These are phyloP conservation scores for Sebastes steindachneri DNA, from an alignment of 2,797 vertebrate genomes.

Conservation along the genomic window DNA sequence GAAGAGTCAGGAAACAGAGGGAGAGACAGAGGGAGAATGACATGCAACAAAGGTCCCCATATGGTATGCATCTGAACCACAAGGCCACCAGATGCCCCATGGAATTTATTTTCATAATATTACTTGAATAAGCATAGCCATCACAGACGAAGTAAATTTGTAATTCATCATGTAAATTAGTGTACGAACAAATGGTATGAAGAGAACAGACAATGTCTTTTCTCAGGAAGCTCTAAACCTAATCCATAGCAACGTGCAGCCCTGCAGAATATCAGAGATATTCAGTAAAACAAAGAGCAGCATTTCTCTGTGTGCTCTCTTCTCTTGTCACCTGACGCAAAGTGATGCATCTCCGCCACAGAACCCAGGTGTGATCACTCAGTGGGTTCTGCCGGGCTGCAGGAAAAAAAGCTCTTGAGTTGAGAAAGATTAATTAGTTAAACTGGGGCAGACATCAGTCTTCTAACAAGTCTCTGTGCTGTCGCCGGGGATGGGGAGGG, in stretches of 20 bases:
- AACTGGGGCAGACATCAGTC: conserved; percentile 79
- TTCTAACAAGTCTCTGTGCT: conserved; percentile 62
- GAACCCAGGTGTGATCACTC: conserved; percentile 59
- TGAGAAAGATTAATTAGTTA: conserved; percentile 77
- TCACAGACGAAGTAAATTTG: not conserved
- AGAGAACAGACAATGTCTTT: not conserved
- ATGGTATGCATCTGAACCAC: not conserved
- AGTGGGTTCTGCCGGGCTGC: conserved; percentile 50
- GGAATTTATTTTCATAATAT: not conserved
- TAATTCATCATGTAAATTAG: not conserved
- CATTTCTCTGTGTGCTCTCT: conserved; percentile 8
- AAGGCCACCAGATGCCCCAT: not conserved
- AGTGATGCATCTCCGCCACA: conserved; percentile 45
- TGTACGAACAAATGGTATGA: not conserved
- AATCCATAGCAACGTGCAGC: not conserved
- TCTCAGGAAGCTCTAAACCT: not conserved
- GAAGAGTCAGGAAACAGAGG: not conserved
- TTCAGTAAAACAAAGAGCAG: not conserved
- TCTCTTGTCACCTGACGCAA: conserved; percentile 35
- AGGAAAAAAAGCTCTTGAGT: conserved; percentile 53
- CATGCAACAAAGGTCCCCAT: not conserved
- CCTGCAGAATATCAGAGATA: not conserved
- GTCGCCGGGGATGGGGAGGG: conserved; percentile 51
- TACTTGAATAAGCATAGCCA: not conserved
- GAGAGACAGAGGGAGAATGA: not conserved